Percentiles rank a stretch among this genome's conserved stretches.
Conservation (phyloP, 2,797 vertebrate genomes). For the Dallia pectoralis region DNA sequence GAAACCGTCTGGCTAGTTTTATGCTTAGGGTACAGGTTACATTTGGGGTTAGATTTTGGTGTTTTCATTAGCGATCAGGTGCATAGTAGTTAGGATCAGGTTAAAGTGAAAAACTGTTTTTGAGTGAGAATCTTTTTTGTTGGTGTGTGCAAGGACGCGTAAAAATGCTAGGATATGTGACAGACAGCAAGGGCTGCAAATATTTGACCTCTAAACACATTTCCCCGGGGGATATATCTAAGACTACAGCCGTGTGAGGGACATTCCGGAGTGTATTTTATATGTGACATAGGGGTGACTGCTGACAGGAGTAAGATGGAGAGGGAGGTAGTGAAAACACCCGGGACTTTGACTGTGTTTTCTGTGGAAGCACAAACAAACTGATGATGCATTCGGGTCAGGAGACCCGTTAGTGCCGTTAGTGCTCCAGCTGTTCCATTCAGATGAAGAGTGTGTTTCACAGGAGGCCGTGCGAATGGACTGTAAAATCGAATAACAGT, state of each 20-base stretch:
- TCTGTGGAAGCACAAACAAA: not conserved
- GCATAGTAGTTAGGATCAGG: too few species aligned
- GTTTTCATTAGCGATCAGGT: too few species aligned
- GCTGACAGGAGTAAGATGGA: not conserved
- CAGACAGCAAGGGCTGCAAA: not conserved
- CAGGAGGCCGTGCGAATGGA: not conserved
- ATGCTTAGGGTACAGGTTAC: too few species aligned
- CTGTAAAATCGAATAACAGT: not conserved
- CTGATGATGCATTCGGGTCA: slow-evolving; percentile 2
- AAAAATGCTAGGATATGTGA: not conserved
- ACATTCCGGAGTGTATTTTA: not conserved
- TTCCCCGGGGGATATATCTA: not conserved
- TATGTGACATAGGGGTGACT: not conserved
- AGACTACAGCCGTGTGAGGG: not conserved
- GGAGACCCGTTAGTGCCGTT: not conserved
- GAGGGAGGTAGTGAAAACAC: not conserved
- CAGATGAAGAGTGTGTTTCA: not conserved
- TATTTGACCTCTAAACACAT: not conserved
- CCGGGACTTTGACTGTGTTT: not conserved
- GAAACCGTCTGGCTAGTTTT: too few species aligned
- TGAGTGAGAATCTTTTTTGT: too few species aligned
- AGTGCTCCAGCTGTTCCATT: slow-evolving; percentile 10
- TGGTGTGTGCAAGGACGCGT: not conserved
- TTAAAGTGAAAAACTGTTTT: too few species aligned
- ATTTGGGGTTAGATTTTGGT: too few species aligned